Evolutionary conservation across 2,113 vertebrate genomes (phyloP).

Genomic region (Oryctolagus cuniculus): DNA sequence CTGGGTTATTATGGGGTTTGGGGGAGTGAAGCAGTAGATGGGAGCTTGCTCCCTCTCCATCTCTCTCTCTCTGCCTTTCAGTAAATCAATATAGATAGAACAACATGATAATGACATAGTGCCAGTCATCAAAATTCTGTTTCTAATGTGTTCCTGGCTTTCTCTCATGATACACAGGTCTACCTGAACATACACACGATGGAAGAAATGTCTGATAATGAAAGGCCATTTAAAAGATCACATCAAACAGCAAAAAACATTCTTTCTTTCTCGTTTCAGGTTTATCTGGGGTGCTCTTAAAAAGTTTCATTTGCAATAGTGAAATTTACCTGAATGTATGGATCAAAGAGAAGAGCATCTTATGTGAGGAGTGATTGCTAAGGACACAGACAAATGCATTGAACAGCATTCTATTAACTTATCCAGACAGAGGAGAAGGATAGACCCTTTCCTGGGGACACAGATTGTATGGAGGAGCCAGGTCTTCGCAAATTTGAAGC

Average conservation of each 20-base stretch:
- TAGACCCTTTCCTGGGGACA: not conserved
- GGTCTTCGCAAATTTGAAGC: not conserved
- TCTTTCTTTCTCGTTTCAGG: not conserved
- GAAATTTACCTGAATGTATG: not conserved
- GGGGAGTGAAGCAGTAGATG: no score
- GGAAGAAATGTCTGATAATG: not conserved
- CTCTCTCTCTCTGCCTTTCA: no score
- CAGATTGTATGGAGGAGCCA: not conserved
- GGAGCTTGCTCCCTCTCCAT: no score
- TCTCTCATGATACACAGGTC: not conserved
- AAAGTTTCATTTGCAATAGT: not conserved
- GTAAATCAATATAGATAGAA: not conserved
- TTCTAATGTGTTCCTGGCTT: not conserved
- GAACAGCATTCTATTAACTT: not conserved
- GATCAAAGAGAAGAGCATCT: not conserved
- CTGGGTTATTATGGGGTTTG: no score
- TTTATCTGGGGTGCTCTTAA: not conserved
- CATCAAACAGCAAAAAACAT: not conserved
- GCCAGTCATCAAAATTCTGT: not conserved
- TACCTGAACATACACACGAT: slow-evolving; percentile 29
- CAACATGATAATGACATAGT: not conserved
- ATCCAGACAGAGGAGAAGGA: not conserved
- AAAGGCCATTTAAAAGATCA: slow-evolving; percentile 47
- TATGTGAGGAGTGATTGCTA: not conserved
- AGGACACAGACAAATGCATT: not conserved